phyloP scores from a whole-genome alignment of 2,797 vertebrate genomes.

The Aselliscus stoliczkanus region DNA sequence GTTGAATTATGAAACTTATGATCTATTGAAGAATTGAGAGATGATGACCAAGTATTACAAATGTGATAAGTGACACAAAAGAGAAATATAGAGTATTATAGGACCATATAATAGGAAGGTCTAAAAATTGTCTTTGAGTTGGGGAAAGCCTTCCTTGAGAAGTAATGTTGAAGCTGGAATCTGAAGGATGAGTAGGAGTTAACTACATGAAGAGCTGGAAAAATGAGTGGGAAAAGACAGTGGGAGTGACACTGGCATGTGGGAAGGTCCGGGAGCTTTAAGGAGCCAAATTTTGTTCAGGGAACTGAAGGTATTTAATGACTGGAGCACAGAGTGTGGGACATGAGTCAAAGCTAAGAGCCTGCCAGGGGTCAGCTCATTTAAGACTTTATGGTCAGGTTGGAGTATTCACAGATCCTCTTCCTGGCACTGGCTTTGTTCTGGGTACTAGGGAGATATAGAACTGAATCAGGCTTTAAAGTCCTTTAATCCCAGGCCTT shows the following conservation, averaged over 20 bases:
- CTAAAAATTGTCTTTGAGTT: background rate
- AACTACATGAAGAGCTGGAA: background rate
- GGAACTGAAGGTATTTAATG: background rate
- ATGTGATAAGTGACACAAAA: background rate
- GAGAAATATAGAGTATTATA: background rate
- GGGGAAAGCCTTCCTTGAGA: background rate
- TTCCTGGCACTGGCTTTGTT: background rate
- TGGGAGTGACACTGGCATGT: background rate
- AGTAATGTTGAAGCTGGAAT: background rate
- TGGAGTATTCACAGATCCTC: background rate
- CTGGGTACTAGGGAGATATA: background rate
- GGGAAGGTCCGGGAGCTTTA: background rate
- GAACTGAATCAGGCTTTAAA: background rate
- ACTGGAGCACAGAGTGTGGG: background rate
- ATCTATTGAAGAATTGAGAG: background rate
- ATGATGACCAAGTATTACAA: background rate
- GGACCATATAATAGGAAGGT: background rate
- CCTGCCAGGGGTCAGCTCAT: background rate
- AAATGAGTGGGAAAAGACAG: background rate
- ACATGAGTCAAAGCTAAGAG: background rate
- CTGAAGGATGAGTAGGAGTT: background rate
- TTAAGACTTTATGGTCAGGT: background rate
- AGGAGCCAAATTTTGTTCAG: background rate
- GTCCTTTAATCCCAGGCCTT: background rate
- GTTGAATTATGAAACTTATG: conserved; percentile 3